Evolutionary conservation across 2,888 invertebrate species (phyloP), one percentile per base, ranked within the genome.

Genomic region (Cephus spinipes): DNA sequence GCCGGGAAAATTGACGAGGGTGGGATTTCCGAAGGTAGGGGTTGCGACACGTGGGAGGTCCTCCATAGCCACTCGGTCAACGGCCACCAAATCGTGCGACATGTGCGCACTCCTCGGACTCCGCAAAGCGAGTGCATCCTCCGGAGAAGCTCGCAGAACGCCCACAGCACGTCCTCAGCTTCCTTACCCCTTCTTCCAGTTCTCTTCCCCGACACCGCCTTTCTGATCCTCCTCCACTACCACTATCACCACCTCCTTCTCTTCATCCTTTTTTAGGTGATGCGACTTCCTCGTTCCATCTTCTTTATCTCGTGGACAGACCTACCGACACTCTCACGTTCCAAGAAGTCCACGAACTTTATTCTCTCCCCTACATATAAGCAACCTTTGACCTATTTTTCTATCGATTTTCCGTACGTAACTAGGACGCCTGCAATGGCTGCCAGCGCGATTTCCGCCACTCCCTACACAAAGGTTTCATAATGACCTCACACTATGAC

Each of bases 151-250:
- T 31, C 33, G 69, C 77, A 32, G 35, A 74, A 91, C 92, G 92
- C 93, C 92, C 92, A 89, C 91, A 91, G 87, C 83, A 88, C 92
- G 93, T 92, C 93, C 93, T 93, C 93, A 93, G 93, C 93, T 93
- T 93, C 93, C 92, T 92, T 92, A 90, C 87, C 83, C 86, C 89
- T 91, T 91, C 92, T 91, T 90, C 89, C 90, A 91, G 90, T 92
- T 91, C 92, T 91, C 91, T 90, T 90, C 91, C 92, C 32, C 31
- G 32, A 92, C 91, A 78, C 91, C 87, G 76, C 76, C 31, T 34
- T 68, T 55, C 55, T 23, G 68, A 33, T 33, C 32, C 75, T 71
- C 69, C 75, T 55, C 40, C 68, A 32, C 79, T 75, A 71, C 55
- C 78, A 73, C 77, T 73, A 77, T 79, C 78, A 69, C 75, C 55